Evolutionary conservation across 1,140 invertebrate genomes (phyloP).

Genomic region (Philopotamus ludificatus): DNA sequence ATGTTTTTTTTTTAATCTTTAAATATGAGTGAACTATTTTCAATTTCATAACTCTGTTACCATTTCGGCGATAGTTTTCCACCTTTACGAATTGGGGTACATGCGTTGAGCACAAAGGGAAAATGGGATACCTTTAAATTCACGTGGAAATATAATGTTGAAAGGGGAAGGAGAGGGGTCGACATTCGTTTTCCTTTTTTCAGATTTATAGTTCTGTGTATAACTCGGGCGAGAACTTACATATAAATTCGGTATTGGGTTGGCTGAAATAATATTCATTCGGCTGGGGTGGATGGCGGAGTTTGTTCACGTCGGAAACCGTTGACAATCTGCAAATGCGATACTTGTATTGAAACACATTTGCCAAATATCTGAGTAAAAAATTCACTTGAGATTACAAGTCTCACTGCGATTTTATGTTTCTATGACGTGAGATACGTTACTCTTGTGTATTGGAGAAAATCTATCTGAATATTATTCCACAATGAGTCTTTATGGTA

Average conservation of each 20-base stretch:
- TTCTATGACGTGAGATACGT: not conserved
- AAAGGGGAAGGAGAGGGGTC: constrained; percentile 13
- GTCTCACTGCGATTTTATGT: not conserved
- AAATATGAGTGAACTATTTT: too few species aligned
- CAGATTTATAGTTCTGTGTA: constrained; percentile 37
- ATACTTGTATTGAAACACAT: too few species aligned
- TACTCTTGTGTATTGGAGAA: too few species aligned
- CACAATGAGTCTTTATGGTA: not conserved
- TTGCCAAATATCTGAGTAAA: not conserved
- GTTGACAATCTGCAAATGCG: constrained; percentile 22
- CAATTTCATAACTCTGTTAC: too few species aligned
- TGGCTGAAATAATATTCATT: constrained; percentile 22
- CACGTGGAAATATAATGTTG: constrained; percentile 29
- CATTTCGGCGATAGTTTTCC: too few species aligned
- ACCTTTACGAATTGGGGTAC: not conserved
- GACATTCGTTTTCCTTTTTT: constrained; percentile 38
- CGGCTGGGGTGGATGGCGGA: not conserved
- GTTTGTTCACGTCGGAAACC: constrained; percentile 3
- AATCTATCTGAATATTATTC: not conserved
- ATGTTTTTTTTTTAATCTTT: too few species aligned
- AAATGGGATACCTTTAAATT: constrained; percentile 32
- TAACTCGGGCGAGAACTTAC: constrained; percentile 21
- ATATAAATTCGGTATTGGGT: constrained; percentile 26
- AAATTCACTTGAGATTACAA: too few species aligned
- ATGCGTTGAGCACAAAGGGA: constrained; percentile 11